Evolutionary conservation across 2,797 vertebrate genomes (phyloP).

Genomic region (Sarcophilus harrisii): DNA sequence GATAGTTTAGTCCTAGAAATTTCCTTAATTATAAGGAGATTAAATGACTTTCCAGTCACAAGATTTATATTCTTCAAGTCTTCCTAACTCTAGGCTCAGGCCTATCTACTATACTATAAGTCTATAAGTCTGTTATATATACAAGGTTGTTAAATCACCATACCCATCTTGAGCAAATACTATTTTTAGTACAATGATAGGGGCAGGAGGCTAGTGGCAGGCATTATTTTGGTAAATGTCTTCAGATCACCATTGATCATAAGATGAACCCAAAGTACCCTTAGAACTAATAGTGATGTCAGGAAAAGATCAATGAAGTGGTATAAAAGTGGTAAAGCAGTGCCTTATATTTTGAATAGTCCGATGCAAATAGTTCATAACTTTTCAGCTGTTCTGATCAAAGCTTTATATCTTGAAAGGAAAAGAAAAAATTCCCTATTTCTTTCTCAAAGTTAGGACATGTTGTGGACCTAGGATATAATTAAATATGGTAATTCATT

Average conservation of each 20-base stretch:
- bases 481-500: slow-evolving; percentile 57
- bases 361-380: slow-evolving; percentile 53
- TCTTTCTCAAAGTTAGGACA: slow-evolving; percentile 21
- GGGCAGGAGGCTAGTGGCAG: neutral
- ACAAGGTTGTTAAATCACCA: neutral
- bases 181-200: neutral
- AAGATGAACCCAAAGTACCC: neutral
- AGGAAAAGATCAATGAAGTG: slow-evolving; percentile 30
- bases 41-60: neutral
- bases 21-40: neutral
- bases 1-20: neutral
- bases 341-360: slow-evolving; percentile 39
- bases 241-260: neutral
- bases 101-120: neutral
- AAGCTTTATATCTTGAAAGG: slow-evolving; percentile 39
- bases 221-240: neutral
- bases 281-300: neutral
- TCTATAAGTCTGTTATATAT: neutral
- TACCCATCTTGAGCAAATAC: neutral
- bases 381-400: slow-evolving; percentile 57
- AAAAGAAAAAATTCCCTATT: slow-evolving; percentile 49
- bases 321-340: neutral
- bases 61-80: neutral
- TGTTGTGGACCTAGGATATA: neutral
- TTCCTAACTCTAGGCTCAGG: neutral